These are phyloP conservation scores for Agelaius phoeniceus DNA, from an alignment of 2,113 vertebrate genomes.

Conservation along the genomic window DNA sequence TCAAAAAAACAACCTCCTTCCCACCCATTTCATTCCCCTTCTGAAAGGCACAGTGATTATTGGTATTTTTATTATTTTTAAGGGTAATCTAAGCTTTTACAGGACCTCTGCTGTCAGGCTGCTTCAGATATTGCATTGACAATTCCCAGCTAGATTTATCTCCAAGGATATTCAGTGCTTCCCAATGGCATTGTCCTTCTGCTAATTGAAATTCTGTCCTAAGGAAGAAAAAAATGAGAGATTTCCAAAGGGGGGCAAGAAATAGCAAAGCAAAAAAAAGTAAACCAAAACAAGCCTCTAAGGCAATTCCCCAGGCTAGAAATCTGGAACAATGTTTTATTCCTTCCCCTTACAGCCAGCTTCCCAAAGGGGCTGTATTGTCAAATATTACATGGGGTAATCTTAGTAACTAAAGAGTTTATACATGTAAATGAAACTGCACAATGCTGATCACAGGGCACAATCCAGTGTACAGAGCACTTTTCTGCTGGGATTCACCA, in stretches of 20 bases:
- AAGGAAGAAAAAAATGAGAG: background rate
- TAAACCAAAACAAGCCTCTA: background rate
- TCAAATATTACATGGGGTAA: background rate
- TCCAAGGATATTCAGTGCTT: background rate
- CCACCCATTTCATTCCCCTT: background rate
- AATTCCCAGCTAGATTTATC: conserved; percentile 21
- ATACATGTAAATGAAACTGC: background rate
- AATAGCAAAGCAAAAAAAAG: background rate
- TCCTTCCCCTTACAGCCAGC: background rate
- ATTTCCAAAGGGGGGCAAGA: background rate
- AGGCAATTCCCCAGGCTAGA: background rate
- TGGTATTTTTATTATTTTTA: background rate
- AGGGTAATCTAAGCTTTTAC: background rate
- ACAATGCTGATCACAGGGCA: background rate
- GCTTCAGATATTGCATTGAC: background rate
- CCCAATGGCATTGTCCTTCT: background rate
- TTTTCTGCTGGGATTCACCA: background rate
- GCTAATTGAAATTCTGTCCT: conserved; percentile 36
- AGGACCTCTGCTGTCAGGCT: background rate
- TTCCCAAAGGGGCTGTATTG: background rate
- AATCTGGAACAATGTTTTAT: background rate
- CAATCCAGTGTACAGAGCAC: background rate
- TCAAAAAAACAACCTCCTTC: background rate
- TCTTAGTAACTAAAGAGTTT: background rate
- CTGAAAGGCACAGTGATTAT: background rate